Base-by-base conservation (phyloP, 1,140 invertebrate species). In the Heliconius himera region DNA sequence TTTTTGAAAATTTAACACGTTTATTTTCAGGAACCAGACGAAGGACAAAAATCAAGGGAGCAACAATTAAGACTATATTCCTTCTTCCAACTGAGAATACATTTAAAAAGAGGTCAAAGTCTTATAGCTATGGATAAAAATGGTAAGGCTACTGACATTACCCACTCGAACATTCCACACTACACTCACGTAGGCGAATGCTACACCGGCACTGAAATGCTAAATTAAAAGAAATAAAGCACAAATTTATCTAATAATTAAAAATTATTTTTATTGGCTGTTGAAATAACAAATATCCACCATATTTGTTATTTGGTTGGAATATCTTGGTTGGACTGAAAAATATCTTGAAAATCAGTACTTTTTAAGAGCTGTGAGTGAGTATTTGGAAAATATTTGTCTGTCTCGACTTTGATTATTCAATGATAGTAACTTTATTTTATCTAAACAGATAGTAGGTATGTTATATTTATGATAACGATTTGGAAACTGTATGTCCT, bases 61-160 rank as follows among this genome's bases (percentile, higher is more conserved):
- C 95, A 96, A 73, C 96, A 96, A 51, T 93, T 98, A 79, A 95
- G 97, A 81, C 97, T 98, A 91, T 96, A 98, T 95, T 96, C 98
- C 66, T 99, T 99, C 95, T 99, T 98, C 95, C 97, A 98, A 91
- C 95, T 99, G 66, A 97, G 98, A 81, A 96, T 99, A 82, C 97
- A 98, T 94, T 96, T 99, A 76, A 97, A 97, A 87, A 96, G 97
- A 89, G 99, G 98, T 66, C 96, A 96, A 88, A 98, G 99, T 93
- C 95, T 99, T 85, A 96, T 98, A 33, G 98, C 98, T 36, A 98
- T 98, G 96, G 98, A 99, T 93, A 98, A 98, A 93, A 98, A 98
- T 94, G 99, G 98, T 99, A 95, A 96, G 95, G 85, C 60, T 83
- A 66, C 74, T 75, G 8, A 66, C 60, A 29, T 66, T 66, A 29